phyloP scores from a whole-genome alignment of 2,888 invertebrate species.

The Drosophila multiciliata region DNA sequence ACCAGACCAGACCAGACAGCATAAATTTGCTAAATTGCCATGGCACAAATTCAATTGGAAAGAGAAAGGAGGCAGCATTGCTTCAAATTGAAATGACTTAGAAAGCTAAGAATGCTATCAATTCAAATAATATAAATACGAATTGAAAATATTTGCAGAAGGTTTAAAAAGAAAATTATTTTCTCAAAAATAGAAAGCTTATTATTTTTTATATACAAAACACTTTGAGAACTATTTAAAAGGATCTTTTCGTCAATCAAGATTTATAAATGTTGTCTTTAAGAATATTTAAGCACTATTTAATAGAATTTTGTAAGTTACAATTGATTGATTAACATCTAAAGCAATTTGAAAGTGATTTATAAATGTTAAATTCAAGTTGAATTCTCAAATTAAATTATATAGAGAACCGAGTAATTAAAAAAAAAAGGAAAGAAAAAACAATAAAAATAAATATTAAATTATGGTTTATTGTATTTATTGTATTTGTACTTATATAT shows the following conservation, averaged over 20 bases:
- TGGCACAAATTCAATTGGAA: constrained; percentile 14
- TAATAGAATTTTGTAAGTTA: not conserved
- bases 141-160: not conserved
- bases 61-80: not conserved
- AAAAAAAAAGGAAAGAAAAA: no score
- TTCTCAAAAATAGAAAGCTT: not conserved
- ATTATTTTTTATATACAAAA: not conserved
- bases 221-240: not conserved
- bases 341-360: not conserved
- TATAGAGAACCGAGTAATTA: no score
- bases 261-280: not conserved
- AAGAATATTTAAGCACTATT: not conserved
- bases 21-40: constrained; percentile 9
- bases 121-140: not conserved
- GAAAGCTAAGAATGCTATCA: not conserved
- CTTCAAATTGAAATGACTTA: not conserved
- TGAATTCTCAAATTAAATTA: no score
- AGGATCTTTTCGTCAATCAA: not conserved
- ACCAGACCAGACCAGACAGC: not conserved
- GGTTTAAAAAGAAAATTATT: not conserved
- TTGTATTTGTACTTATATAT: no score
- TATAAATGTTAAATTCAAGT: not conserved
- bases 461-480: no score
- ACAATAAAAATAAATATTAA: no score
- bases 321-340: not conserved